phyloP scores from a whole-genome alignment of 1,140 invertebrate species.

The Schlechtendalia chinensis region DNA sequence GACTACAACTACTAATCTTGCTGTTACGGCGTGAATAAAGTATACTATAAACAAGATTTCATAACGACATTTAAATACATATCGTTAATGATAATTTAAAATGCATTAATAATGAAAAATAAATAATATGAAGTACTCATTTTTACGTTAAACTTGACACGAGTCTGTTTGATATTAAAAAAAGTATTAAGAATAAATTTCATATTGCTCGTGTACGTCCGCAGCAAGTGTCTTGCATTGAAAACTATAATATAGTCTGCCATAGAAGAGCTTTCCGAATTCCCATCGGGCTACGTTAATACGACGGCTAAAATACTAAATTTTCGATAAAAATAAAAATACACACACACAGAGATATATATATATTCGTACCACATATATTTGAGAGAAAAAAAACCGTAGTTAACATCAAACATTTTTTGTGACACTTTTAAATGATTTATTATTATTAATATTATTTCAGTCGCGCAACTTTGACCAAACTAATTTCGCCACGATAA shows the following conservation, averaged over 20 bases:
- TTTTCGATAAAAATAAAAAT: background rate
- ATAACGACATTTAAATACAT: no score
- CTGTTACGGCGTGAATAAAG: no score
- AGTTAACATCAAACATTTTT: background rate
- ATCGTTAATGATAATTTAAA: no score
- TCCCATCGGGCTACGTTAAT: background rate
- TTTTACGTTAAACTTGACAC: no score
- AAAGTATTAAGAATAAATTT: background rate
- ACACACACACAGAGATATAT: background rate
- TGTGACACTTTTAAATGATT: background rate
- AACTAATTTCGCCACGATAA: no score
- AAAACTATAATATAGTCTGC: background rate
- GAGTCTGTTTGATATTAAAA: background rate
- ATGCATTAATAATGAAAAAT: no score
- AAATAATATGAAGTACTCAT: no score
- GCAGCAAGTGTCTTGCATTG: background rate
- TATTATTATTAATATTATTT: background rate
- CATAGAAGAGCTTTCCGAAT: background rate
- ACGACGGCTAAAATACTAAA: background rate
- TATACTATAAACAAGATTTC: no score
- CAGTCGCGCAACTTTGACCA: background rate
- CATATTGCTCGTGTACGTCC: background rate
- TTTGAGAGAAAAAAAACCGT: background rate
- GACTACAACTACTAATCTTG: no score
- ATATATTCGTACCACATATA: background rate